phyloP scores from a whole-genome alignment of 2,888 invertebrate species.

The Amphipoea lucens region DNA sequence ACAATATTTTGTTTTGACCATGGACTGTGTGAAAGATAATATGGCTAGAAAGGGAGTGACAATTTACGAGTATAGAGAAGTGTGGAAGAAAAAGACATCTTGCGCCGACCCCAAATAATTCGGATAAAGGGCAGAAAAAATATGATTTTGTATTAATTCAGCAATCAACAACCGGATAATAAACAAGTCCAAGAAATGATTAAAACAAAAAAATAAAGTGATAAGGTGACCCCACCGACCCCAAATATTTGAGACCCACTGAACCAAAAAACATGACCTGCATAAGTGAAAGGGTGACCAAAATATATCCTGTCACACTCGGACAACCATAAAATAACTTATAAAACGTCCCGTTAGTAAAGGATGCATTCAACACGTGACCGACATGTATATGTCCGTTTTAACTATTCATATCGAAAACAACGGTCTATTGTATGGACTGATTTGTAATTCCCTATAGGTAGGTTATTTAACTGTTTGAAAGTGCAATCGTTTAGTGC shows the following conservation, averaged over 20 bases:
- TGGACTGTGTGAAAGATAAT: not conserved
- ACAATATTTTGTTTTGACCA: not conserved
- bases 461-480: constrained; percentile 79
- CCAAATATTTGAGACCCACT: constrained; percentile 63
- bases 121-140: not conserved
- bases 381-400: constrained; percentile 71
- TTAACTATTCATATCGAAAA: constrained; percentile 75
- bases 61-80: not conserved
- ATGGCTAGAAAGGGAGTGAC: not conserved
- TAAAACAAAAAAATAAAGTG: not conserved
- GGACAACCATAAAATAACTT: constrained; percentile 69
- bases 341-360: constrained; percentile 81
- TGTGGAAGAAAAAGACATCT: not conserved
- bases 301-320: constrained; percentile 75
- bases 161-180: not conserved
- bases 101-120: not conserved
- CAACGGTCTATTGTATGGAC: constrained; percentile 75
- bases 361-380: constrained; percentile 83
- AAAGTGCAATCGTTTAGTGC: constrained; percentile 75
- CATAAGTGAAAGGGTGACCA: constrained; percentile 76
- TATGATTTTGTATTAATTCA: not conserved
- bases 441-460: constrained; percentile 77
- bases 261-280: constrained; percentile 67
- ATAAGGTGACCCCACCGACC: constrained; percentile 15
- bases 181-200: not conserved